phyloP scores from a whole-genome alignment of 2,888 invertebrate species.

The Nineta flava region DNA sequence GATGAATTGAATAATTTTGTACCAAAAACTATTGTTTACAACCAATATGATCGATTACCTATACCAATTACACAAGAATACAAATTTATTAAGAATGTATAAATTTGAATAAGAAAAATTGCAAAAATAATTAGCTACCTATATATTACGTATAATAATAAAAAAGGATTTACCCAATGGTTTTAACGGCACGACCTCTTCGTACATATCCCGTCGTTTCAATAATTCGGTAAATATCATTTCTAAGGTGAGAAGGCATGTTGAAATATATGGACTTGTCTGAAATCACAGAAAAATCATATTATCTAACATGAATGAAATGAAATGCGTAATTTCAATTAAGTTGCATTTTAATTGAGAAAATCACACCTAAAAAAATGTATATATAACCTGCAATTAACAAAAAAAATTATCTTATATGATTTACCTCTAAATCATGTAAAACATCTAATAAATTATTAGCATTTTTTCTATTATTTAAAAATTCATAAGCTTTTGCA shows the following conservation, averaged over 20 bases:
- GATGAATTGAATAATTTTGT: no score
- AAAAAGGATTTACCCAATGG: slow-evolving; percentile 35
- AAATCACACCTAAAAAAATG: slow-evolving; percentile 6
- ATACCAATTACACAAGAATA: no score
- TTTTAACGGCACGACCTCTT: slow-evolving; percentile 41
- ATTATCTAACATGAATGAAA: background rate
- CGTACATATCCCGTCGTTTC: slow-evolving; percentile 46
- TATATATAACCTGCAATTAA: slow-evolving; percentile 16
- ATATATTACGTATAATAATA: no score
- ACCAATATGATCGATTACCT: no score
- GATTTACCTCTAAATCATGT: slow-evolving; percentile 46
- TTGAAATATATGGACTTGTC: slow-evolving; percentile 28
- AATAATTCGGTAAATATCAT: slow-evolving; percentile 53
- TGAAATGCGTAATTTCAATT: background rate
- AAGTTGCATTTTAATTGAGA: slow-evolving; percentile 1
- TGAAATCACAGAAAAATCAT: slow-evolving; percentile 6
- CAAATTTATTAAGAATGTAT: no score
- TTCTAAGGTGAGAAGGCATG: slow-evolving; percentile 52
- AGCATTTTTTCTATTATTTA: slow-evolving; percentile 44
- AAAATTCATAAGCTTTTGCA: slow-evolving; percentile 52
- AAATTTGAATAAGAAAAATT: no score
- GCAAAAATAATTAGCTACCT: no score
- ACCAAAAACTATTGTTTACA: no score
- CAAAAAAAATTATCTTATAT: slow-evolving; percentile 6
- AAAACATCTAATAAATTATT: slow-evolving; percentile 52